These are phyloP conservation scores for Python bivittatus DNA, from an alignment of 2,113 vertebrate species.

Conservation along the genomic window DNA sequence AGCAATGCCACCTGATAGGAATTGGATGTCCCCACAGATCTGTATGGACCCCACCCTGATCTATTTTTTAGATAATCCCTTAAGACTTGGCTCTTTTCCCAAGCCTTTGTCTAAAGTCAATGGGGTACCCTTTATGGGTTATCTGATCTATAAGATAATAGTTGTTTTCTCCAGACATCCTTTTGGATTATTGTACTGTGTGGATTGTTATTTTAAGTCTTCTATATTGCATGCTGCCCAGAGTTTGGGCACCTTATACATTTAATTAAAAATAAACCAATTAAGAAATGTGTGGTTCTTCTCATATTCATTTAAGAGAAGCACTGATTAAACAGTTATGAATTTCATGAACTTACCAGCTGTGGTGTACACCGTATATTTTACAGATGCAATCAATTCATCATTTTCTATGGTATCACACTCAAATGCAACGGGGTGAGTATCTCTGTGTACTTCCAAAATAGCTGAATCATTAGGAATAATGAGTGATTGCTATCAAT, in stretches of 20 bases:
- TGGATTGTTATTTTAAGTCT: not conserved
- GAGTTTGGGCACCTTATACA: not conserved
- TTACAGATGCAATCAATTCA: slow-evolving; percentile 66
- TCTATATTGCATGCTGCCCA: not conserved
- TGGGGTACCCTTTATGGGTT: not conserved
- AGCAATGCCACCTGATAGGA: not conserved
- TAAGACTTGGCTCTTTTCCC: not conserved
- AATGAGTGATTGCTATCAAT: slow-evolving; percentile 54
- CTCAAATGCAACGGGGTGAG: slow-evolving; percentile 53
- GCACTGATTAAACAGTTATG: slow-evolving; percentile 22
- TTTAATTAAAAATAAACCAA: not conserved
- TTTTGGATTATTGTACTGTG: not conserved
- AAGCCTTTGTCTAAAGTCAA: not conserved
- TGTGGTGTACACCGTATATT: slow-evolving; percentile 61
- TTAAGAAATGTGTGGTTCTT: slow-evolving; percentile 5
- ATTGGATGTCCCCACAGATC: not conserved
- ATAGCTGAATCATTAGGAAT: slow-evolving; percentile 60
- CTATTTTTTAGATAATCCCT: not conserved
- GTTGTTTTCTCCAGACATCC: not conserved
- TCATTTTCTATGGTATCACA: slow-evolving; percentile 61
- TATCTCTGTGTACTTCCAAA: slow-evolving; percentile 56
- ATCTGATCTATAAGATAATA: not conserved
- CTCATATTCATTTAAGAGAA: slow-evolving; percentile 36
- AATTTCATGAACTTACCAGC: slow-evolving; percentile 56
- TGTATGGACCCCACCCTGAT: not conserved